phyloP scores from a whole-genome alignment of 2,888 invertebrate species.

The Baronia brevicornis region DNA sequence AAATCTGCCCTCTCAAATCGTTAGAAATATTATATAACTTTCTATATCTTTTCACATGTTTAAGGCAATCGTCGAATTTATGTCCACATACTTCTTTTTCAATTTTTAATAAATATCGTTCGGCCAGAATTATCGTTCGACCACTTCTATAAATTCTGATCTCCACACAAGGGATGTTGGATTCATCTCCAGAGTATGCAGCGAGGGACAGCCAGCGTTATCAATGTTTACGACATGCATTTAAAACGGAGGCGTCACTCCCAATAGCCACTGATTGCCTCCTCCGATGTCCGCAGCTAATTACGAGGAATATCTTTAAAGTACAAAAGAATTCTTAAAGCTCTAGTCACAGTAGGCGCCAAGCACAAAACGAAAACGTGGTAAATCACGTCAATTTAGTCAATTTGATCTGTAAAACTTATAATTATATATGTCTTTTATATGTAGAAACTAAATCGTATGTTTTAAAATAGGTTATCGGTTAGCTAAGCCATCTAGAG shows the following conservation, averaged over 20 bases:
- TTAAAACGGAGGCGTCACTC: conserved; percentile 29
- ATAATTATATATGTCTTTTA: too few species aligned
- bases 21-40: too few species aligned
- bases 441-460: too few species aligned
- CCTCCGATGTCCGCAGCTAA: conserved; percentile 5
- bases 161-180: conserved; percentile 46
- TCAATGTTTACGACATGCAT: conserved; percentile 29
- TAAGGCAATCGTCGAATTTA: too few species aligned
- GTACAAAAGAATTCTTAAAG: conserved; percentile 6
- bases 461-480: too few species aligned
- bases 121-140: neutral
- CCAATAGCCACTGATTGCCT: conserved; percentile 7
- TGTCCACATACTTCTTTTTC: too few species aligned
- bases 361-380: too few species aligned
- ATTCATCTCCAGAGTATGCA: conserved; percentile 62
- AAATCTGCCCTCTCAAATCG: too few species aligned
- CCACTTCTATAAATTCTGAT: conserved; percentile 23
- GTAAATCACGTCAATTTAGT: too few species aligned
- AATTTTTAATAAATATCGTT: conserved; percentile 4
- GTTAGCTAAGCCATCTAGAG: too few species aligned
- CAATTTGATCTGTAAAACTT: too few species aligned
- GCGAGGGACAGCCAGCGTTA: conserved; percentile 27
- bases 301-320: conserved; percentile 6
- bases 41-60: too few species aligned
- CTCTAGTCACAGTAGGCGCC: conserved; percentile 5